These are phyloP conservation scores for Melanocharis versteri DNA, from an alignment of 2,113 vertebrate species.

Conservation along the genomic window DNA sequence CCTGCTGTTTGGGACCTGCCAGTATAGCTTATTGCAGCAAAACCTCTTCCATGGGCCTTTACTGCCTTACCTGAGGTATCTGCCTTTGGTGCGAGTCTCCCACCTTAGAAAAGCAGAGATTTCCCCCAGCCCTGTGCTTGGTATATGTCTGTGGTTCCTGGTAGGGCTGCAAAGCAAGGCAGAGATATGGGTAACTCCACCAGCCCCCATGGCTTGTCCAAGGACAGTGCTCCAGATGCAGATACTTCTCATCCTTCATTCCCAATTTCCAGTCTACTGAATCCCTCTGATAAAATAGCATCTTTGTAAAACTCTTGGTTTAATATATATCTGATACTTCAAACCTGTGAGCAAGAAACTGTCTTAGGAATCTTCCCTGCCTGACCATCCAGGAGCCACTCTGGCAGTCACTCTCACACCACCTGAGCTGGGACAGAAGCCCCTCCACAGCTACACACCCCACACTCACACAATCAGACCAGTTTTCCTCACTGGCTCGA, in stretches of 20 bases:
- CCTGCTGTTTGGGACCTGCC: not conserved
- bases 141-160: not conserved
- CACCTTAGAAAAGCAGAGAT: not conserved
- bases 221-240: not conserved
- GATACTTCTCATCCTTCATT: not conserved
- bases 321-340: conserved; percentile 4
- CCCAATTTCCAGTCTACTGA: not conserved
- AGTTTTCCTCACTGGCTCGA: fast-evolving
- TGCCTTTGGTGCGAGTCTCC: not conserved
- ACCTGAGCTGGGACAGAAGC: not conserved
- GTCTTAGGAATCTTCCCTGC: not conserved
- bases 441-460: not conserved
- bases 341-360: not conserved
- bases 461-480: not conserved
- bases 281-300: not conserved
- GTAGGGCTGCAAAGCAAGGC: not conserved
- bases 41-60: not conserved
- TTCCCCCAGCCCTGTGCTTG: not conserved
- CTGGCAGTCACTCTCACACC: not conserved
- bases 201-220: not conserved
- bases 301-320: not conserved
- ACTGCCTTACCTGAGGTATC: not conserved
- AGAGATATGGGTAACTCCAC: not conserved
- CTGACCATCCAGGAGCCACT: not conserved
- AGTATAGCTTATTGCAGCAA: not conserved